phyloP scores from a whole-genome alignment of 1,140 invertebrate species.

The Drosophila nigrodunni region DNA sequence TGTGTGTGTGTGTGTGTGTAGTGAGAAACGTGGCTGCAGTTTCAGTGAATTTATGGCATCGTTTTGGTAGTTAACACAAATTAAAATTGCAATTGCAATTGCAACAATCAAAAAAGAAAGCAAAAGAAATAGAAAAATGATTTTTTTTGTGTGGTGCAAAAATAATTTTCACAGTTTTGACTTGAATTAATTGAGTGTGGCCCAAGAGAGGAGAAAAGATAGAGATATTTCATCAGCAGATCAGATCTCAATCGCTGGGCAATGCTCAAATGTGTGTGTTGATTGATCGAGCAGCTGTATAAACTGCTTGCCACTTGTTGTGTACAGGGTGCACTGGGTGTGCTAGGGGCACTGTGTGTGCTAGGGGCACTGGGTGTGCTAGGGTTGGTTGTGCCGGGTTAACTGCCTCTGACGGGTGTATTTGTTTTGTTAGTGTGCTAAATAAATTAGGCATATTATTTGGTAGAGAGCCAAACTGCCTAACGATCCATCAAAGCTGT shows the following conservation, averaged over 20 bases:
- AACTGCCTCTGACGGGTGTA: neutral
- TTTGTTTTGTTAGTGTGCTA: conserved; percentile 18
- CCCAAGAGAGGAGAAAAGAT: conserved; percentile 4
- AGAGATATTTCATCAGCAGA: conserved; percentile 19
- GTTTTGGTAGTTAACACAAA: conserved; percentile 6
- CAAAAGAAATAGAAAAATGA: no score
- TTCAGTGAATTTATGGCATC: conserved; percentile 5
- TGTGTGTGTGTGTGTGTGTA: neutral
- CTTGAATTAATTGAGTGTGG: conserved; percentile 32
- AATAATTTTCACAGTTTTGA: conserved; percentile 9
- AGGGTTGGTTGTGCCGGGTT: no score
- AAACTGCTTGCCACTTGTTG: conserved; percentile 66
- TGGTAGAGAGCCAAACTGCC: neutral
- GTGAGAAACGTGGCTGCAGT: neutral
- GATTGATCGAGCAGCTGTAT: conserved; percentile 68
- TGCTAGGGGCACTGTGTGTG: no score
- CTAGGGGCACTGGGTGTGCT: no score
- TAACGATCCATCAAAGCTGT: conserved; percentile 25
- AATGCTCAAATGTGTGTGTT: conserved; percentile 25
- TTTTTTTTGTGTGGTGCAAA: neutral
- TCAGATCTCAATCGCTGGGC: neutral
- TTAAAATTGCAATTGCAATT: neutral
- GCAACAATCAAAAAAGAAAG: neutral
- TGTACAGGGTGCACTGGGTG: neutral
- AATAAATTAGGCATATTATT: conserved; percentile 46